Evolutionary conservation across 1,140 invertebrate genomes (phyloP).

Genomic region (Lordiphosa mommai): DNA sequence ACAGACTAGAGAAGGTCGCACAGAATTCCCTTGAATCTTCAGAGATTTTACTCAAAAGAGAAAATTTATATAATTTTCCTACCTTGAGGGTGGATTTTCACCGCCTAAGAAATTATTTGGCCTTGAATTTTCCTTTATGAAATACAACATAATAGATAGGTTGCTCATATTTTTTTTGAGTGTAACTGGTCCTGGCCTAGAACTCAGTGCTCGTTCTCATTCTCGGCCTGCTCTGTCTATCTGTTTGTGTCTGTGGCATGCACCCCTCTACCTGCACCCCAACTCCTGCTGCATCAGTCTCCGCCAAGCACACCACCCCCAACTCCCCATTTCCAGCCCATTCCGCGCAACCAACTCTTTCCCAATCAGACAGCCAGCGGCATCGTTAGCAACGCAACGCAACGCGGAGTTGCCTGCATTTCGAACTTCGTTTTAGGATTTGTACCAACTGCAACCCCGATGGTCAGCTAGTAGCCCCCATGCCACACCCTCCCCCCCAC

Average conservation of each 20-base stretch:
- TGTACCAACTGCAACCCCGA: conserved; percentile 35
- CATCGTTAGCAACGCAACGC: conserved; percentile 66
- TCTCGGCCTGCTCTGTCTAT: conserved; percentile 35
- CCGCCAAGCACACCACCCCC: background rate
- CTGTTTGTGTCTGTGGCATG: conserved; percentile 60
- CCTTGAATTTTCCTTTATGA: too few species aligned
- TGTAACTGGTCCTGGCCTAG: conserved; percentile 28
- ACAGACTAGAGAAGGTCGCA: too few species aligned
- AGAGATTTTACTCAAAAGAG: too few species aligned
- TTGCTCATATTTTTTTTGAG: conserved; percentile 4
- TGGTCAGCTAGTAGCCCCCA: conserved; percentile 19
- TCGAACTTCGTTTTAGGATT: conserved; percentile 56
- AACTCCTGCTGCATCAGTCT: conserved; percentile 15
- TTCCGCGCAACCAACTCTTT: conserved; percentile 29
- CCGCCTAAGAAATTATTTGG: too few species aligned
- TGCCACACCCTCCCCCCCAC: background rate
- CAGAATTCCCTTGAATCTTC: too few species aligned
- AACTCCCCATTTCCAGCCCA: background rate
- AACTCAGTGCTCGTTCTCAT: conserved; percentile 13
- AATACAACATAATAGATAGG: too few species aligned
- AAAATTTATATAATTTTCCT: too few species aligned
- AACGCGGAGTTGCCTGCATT: conserved; percentile 54
- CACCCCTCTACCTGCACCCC: conserved; percentile 49
- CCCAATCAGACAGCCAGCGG: conserved; percentile 55
- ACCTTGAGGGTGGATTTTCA: too few species aligned